These are phyloP conservation scores for Argyrosomus regius DNA, from an alignment of 2,797 vertebrate species.

Conservation along the genomic window DNA sequence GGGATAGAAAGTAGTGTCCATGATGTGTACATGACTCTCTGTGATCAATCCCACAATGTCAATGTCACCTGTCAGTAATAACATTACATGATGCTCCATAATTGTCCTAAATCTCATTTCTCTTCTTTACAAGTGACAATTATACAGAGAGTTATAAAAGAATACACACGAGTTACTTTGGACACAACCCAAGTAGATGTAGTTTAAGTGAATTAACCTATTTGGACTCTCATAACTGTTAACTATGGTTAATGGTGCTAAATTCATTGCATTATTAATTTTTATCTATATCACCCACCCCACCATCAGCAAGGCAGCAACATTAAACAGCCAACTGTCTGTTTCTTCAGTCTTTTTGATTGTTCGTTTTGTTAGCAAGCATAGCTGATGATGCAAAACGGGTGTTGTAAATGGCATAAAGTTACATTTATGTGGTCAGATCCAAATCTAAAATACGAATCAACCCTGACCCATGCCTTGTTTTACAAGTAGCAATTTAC, in stretches of 20 bases:
- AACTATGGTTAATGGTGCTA: slow-evolving; percentile 4
- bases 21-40: no score
- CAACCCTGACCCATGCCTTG: not conserved
- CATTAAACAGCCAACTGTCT: slow-evolving; percentile 2
- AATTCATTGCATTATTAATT: slow-evolving; percentile 11
- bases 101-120: not conserved
- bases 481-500: not conserved
- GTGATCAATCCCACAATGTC: not conserved
- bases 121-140: not conserved
- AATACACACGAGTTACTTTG: slow-evolving; percentile 11
- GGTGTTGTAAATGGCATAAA: not conserved
- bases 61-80: not conserved
- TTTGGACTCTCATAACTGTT: slow-evolving; percentile 8
- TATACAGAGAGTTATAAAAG: slow-evolving; percentile 10
- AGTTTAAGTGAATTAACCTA: slow-evolving; percentile 21
- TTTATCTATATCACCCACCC: no score
- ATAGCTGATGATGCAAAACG: not conserved
- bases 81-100: slow-evolving; percentile 1
- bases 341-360: not conserved
- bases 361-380: not conserved
- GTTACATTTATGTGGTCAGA: not conserved
- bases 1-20: not conserved
- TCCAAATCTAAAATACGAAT: not conserved
- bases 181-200: slow-evolving; percentile 11
- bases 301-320: slow-evolving; percentile 4